Percentiles rank a stretch among this genome's conserved stretches.
phyloP scores from a whole-genome alignment of 2,113 vertebrate species.

The Neodontobutis hainanensis region DNA sequence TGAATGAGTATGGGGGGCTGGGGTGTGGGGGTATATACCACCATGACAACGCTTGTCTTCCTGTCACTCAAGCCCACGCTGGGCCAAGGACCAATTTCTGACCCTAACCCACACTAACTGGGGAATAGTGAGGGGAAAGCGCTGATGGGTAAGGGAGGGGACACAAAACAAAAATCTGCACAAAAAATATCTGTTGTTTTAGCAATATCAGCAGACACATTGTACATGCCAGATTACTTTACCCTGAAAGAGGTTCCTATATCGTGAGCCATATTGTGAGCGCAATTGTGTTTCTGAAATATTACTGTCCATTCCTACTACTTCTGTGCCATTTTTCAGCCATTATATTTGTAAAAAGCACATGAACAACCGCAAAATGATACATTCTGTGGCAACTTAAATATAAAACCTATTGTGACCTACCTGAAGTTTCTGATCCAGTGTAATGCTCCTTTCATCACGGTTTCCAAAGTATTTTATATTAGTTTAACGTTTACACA shows the following conservation, averaged over 20 bases:
- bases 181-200: background rate
- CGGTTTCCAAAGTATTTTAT: background rate
- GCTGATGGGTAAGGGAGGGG: slow-evolving; percentile 6
- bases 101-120: slow-evolving; percentile 19
- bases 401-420: too few species aligned
- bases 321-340: too few species aligned
- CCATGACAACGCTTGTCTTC: slow-evolving; percentile 71
- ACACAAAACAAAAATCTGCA: slow-evolving; percentile 21
- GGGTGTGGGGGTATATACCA: slow-evolving; percentile 10
- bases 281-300: too few species aligned
- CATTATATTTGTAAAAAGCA: too few species aligned
- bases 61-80: slow-evolving; percentile 67
- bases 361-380: too few species aligned
- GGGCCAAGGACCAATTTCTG: slow-evolving; percentile 47
- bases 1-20: slow-evolving; percentile 11
- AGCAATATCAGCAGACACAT: too few species aligned
- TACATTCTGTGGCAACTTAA: too few species aligned
- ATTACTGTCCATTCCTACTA: too few species aligned
- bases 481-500: background rate
- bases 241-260: too few species aligned
- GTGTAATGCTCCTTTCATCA: background rate
- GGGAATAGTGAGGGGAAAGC: slow-evolving; percentile 18
- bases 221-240: too few species aligned
- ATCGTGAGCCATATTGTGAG: too few species aligned
- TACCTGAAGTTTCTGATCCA: background rate